These are phyloP conservation scores for Diceros bicornis DNA, from an alignment of 2,797 vertebrate genomes.

Conservation along the genomic window DNA sequence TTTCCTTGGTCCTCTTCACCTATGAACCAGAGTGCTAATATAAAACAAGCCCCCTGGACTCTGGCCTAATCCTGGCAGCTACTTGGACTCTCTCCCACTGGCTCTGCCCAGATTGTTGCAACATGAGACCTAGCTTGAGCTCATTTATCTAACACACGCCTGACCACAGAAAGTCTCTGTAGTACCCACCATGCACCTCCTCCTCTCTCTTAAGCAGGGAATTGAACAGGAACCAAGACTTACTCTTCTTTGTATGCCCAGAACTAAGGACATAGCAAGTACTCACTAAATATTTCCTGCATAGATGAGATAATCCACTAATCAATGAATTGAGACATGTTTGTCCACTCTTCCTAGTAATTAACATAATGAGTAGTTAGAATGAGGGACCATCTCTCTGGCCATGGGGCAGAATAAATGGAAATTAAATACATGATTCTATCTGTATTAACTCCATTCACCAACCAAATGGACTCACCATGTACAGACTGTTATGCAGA, in stretches of 20 bases:
- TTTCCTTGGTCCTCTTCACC: background rate
- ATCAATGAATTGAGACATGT: background rate
- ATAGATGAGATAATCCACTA: background rate
- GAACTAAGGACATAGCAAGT: background rate
- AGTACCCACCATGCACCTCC: rapidly evolving
- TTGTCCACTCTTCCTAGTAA: slow-evolving; percentile 16
- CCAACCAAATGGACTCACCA: slow-evolving; percentile 76
- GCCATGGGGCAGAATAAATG: background rate
- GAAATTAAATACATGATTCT: slow-evolving; percentile 35
- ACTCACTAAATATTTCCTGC: background rate
- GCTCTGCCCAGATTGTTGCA: background rate
- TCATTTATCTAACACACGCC: background rate
- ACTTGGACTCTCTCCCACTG: background rate
- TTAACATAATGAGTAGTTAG: background rate
- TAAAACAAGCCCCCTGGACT: background rate
- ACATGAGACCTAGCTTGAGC: background rate
- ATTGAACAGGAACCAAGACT: background rate
- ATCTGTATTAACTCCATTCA: slow-evolving; percentile 73
- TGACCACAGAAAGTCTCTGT: background rate
- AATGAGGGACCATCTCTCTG: background rate
- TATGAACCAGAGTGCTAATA: background rate
- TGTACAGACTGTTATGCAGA: slow-evolving; percentile 80
- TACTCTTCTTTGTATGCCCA: background rate
- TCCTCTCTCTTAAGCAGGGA: background rate
- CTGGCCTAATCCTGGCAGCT: background rate